These are phyloP conservation scores for Oscheius sp. DNA, from an alignment of 2,888 invertebrate species.

Conservation along the genomic window DNA sequence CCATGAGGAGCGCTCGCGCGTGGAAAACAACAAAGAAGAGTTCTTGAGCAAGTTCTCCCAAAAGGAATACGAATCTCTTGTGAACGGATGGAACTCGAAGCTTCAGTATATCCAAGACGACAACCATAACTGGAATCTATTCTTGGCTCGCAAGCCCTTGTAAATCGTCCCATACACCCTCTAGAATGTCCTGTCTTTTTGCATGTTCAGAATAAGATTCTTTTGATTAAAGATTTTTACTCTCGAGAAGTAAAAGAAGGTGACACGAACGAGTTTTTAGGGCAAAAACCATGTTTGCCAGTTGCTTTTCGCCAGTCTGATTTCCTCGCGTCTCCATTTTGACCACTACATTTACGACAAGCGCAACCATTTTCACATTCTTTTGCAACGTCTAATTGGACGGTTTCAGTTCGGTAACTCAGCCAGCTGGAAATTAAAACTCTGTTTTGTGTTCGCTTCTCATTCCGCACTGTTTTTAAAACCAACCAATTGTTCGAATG, in stretches of 20 bases:
- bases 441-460: no score
- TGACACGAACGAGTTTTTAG: conserved; percentile 16
- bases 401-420: no score
- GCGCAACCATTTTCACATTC: conserved; percentile 26
- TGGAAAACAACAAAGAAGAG: conserved; percentile 75
- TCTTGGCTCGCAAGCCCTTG: conserved; percentile 66
- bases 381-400: neutral
- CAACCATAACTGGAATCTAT: conserved; percentile 76
- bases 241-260: conserved; percentile 6
- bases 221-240: neutral
- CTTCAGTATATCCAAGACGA: conserved; percentile 74
- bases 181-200: neutral
- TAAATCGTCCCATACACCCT: conserved; percentile 9
- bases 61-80: conserved; percentile 76
- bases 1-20: conserved; percentile 75
- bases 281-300: conserved; percentile 4
- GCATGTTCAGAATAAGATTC: neutral
- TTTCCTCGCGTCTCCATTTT: conserved; percentile 8
- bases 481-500: no score
- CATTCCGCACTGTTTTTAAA: no score
- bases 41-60: conserved; percentile 76
- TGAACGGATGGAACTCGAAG: conserved; percentile 76
- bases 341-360: conserved; percentile 16
- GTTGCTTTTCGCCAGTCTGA: conserved; percentile 21
- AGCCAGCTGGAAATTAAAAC: no score